Conservation (phyloP, 2,888 invertebrate species). For the Chalcis sispes region DNA sequence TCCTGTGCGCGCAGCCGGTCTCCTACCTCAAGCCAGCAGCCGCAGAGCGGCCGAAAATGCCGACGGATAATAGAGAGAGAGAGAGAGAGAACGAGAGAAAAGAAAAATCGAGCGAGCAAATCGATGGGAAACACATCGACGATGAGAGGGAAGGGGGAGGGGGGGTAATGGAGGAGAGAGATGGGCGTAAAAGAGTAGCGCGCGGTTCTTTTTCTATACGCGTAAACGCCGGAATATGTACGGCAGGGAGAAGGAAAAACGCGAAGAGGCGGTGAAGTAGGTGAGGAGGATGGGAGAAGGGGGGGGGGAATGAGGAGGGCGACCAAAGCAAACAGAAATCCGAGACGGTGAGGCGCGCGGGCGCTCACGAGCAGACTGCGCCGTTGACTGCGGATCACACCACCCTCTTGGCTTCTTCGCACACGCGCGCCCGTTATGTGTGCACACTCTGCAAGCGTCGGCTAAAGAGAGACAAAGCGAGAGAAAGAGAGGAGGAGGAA, state of each 20-base stretch:
- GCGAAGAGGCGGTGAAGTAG: neutral
- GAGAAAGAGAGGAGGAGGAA: constrained; percentile 7
- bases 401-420: constrained; percentile 47
- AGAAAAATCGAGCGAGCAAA: too few species aligned
- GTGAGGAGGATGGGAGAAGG: neutral
- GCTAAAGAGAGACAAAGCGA: too few species aligned
- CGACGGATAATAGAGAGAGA: too few species aligned
- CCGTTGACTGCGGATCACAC: constrained; percentile 42
- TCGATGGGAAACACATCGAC: too few species aligned
- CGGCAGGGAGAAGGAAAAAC: neutral
- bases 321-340: constrained; percentile 52
- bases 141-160: neutral
- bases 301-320: constrained; percentile 1
- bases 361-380: constrained; percentile 57
- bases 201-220: neutral
- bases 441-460: too few species aligned
- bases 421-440: too few species aligned
- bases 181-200: constrained; percentile 35
- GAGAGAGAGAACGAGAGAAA: too few species aligned
- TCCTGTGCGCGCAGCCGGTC: too few species aligned
- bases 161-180: neutral
- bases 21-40: too few species aligned
- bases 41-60: too few species aligned
- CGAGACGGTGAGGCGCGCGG: constrained; percentile 40
- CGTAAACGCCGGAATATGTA: neutral